These are phyloP conservation scores for Pseudochirops cupreus DNA, from an alignment of 2,797 vertebrate species.

Conservation along the genomic window DNA sequence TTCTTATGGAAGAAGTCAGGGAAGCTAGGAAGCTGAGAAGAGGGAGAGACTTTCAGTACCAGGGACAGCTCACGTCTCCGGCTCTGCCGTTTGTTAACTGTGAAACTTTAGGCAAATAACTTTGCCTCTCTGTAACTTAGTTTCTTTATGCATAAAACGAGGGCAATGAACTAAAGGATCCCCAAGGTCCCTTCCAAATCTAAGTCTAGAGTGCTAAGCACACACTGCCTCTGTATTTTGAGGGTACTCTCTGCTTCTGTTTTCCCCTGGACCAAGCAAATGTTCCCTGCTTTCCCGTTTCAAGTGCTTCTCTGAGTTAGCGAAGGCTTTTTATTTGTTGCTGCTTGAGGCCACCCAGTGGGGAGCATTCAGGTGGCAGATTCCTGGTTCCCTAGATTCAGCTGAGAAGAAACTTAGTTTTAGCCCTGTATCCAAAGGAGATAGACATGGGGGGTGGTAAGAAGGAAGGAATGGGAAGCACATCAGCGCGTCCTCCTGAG, in stretches of 20 bases:
- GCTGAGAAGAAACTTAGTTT: neutral
- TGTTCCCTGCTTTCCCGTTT: neutral
- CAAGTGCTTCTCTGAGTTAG: neutral
- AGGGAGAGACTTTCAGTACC: neutral
- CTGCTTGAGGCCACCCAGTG: neutral
- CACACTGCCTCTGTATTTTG: neutral
- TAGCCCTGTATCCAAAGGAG: neutral
- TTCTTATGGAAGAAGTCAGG: neutral
- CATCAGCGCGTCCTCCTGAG: neutral
- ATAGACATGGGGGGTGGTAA: neutral
- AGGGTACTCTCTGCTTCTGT: neutral
- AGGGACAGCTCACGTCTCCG: neutral
- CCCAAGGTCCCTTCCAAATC: neutral
- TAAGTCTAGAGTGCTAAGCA: neutral
- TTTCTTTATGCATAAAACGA: neutral
- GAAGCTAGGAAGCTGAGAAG: neutral
- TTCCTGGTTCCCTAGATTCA: neutral
- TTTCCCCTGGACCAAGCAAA: neutral
- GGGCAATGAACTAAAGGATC: neutral
- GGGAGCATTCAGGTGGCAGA: neutral
- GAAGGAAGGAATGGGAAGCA: neutral
- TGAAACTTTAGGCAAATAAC: neutral
- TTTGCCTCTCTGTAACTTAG: neutral
- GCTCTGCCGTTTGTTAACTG: neutral
- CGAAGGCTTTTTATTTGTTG: neutral